Evolutionary conservation across 2,888 invertebrate species (phyloP), one percentile per base, ranked within the genome.

Genomic region (Nephrotoma flavescens): DNA sequence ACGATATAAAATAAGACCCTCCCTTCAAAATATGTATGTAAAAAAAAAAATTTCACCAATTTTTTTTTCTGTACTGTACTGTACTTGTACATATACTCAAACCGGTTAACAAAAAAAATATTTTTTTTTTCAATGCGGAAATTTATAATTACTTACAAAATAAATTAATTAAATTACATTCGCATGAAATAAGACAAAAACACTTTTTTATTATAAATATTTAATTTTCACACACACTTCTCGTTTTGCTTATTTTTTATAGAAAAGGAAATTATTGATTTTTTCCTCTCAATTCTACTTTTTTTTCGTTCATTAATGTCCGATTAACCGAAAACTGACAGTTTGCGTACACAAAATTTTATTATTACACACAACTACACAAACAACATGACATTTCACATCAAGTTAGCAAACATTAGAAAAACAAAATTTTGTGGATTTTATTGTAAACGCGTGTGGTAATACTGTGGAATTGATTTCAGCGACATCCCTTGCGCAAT

Each of bases 281-380:
- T 42, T 42, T 84, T 84, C n/a, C 15, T 71, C 71, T 71, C 31
- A 31, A 57, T 31, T 71, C 47, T 31, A 47, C 71, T 71, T 71
- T 57, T 57, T 44, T 11, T 44, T 57, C 19, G 19, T 84, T 84
- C 12, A 41, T 84, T 84, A 84, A 84, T 84, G 42, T 84, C 84
- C 84, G 84, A 84, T 41, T 84, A 84, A 84, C 84, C 84, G 84
- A 45, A 86, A 86, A 86, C 86, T 86, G 86, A 86, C 86, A 86
- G 86, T 86, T 86, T 86, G 86, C 86, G 86, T 86, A 86, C 45
- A 45, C 44, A 31, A 86, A 41, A 44, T 85, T 85, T 85, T 42
- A 85, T 42, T 44, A 11, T 44, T 44, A 85, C 19, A 85, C 42
- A 86, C 41, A 31, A 86, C 47, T 6, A 47, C 41, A 42, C n/a